phyloP scores from a whole-genome alignment of 2,797 vertebrate genomes.

The Oceanodroma leucorhoa region DNA sequence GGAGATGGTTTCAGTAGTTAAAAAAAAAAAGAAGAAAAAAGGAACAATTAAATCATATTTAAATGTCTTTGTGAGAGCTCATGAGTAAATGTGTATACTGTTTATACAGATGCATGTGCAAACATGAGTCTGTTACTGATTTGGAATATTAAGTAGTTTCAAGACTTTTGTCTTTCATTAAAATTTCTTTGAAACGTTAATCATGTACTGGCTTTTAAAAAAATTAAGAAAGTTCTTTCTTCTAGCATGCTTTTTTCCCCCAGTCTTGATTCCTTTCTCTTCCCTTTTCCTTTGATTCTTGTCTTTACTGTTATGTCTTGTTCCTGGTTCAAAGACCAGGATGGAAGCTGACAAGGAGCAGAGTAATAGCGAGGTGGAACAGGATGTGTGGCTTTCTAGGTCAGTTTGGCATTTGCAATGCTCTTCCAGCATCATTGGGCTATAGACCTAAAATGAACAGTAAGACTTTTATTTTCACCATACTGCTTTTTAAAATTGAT shows the following conservation, averaged over 20 bases:
- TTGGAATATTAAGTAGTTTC: conserved; percentile 12
- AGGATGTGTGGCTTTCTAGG: not conserved
- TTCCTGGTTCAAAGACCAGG: not conserved
- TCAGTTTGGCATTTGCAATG: not conserved
- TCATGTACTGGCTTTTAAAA: not conserved
- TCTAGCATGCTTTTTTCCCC: not conserved
- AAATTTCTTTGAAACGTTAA: not conserved
- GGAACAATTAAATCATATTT: conserved; percentile 18
- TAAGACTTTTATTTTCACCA: not conserved
- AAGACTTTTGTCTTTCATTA: conserved; percentile 15
- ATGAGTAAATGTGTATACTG: not conserved
- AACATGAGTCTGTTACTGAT: conserved; percentile 8
- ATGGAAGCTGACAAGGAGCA: not conserved
- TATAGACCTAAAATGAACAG: not conserved
- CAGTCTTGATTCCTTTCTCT: not conserved
- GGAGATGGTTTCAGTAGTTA: not conserved
- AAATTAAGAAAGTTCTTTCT: not conserved
- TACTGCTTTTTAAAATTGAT: fast-evolving
- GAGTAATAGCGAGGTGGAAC: not conserved
- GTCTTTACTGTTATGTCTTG: not conserved
- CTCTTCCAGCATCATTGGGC: not conserved
- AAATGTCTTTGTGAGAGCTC: not conserved
- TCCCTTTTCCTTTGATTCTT: not conserved
- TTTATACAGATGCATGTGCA: not conserved
- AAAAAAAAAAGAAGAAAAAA: not conserved